A percentile compares a stretch with the other conserved stretches of the same genome.
phyloP scores from a whole-genome alignment of 2,888 invertebrate genomes.

The Pterostichus madidus region DNA sequence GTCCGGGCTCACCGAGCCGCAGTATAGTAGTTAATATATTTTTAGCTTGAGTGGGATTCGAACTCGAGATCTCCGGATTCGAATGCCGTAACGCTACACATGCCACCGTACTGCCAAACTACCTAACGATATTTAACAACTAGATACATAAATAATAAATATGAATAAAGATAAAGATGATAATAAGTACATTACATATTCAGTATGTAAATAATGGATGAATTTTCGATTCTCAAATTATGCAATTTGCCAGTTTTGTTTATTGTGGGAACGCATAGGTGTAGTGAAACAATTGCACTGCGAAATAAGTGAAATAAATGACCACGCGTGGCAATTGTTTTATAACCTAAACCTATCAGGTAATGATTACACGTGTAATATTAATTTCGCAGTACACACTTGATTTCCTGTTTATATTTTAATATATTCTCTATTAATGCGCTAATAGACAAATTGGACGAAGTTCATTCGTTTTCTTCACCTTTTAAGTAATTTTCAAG shows the following conservation, averaged over 20 bases:
- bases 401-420: neutral
- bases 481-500: no score
- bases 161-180: conserved; percentile 5
- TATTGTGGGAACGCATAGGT: no score
- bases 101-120: no score
- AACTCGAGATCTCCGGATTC: no score
- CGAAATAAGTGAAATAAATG: conserved; percentile 32
- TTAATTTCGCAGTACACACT: neutral
- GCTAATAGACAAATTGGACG: no score
- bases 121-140: neutral
- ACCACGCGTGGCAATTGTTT: conserved; percentile 44
- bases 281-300: conserved; percentile 15
- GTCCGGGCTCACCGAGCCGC: no score
- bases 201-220: neutral
- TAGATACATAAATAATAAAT: neutral
- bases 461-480: no score
- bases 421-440: no score
- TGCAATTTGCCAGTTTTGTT: neutral
- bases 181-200: neutral
- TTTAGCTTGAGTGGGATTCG: no score
- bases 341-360: no score
- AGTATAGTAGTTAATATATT: no score
- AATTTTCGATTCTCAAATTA: neutral
- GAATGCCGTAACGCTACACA: no score
- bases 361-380: conserved; percentile 5